Percentiles rank a stretch among this genome's conserved stretches.
Conservation (phyloP, 1,140 invertebrate genomes). For the Trypoxylus dichotomus region DNA sequence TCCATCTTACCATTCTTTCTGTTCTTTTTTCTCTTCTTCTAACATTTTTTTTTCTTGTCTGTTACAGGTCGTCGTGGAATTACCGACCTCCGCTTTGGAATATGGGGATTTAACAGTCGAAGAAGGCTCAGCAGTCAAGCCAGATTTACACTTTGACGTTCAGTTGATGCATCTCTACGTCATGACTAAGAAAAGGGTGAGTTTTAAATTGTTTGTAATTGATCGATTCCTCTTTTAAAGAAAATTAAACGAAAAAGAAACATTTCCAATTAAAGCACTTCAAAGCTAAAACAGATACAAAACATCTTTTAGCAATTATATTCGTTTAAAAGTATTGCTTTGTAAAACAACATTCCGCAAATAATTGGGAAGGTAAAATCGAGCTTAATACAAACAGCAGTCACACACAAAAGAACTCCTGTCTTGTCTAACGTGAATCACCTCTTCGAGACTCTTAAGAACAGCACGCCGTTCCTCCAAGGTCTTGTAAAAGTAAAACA, state of each 20-base stretch:
- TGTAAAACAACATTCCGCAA: no score
- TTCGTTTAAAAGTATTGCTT: no score
- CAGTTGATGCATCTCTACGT: conserved; percentile 90
- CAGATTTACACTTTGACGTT: conserved; percentile 89
- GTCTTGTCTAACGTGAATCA: no score
- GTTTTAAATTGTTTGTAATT: not conserved
- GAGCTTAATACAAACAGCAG: no score
- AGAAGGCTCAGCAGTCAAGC: conserved; percentile 76
- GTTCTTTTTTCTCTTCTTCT: not conserved
- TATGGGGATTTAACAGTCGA: conserved; percentile 89
- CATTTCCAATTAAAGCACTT: no score
- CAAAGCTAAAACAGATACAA: no score
- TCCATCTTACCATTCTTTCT: not conserved
- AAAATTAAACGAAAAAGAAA: no score
- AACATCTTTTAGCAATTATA: no score
- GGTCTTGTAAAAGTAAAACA: conserved; percentile 8
- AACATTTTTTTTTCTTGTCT: conserved; percentile 27
- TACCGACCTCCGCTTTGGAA: conserved; percentile 77
- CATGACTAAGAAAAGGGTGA: conserved; percentile 85
- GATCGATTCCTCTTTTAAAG: no score
- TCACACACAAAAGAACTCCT: no score
- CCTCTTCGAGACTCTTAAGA: no score
- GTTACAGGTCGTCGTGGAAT: conserved; percentile 85
- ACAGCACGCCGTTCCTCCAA: not conserved
- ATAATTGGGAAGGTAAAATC: no score